These are phyloP conservation scores for Pinna nobilis DNA, from an alignment of 1,140 invertebrate species.

Conservation along the genomic window DNA sequence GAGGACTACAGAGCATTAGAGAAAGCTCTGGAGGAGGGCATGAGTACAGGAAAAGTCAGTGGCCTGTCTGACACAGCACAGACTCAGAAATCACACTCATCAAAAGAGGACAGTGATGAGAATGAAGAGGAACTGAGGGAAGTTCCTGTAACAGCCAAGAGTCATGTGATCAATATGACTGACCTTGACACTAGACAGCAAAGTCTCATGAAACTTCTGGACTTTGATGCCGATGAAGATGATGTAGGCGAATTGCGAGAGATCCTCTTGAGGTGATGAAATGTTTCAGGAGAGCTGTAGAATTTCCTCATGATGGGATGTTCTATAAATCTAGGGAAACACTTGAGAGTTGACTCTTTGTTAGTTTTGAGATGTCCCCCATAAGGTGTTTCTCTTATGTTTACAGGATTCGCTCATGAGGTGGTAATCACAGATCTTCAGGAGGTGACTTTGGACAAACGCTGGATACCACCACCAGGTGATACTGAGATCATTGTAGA, in stretches of 20 bases:
- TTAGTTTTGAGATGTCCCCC: too few species aligned
- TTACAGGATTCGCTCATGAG: too few species aligned
- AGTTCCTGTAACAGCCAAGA: constrained; percentile 1
- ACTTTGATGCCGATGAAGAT: constrained; percentile 24
- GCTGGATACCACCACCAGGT: too few species aligned
- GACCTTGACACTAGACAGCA: not conserved
- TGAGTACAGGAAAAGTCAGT: constrained; percentile 23
- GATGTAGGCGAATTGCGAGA: constrained; percentile 47
- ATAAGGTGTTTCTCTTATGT: too few species aligned
- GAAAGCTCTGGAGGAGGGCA: constrained; percentile 24
- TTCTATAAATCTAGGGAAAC: too few species aligned
- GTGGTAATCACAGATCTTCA: too few species aligned
- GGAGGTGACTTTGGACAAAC: too few species aligned
- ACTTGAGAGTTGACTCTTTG: too few species aligned
- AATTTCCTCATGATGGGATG: too few species aligned
- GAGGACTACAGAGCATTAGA: constrained; percentile 31
- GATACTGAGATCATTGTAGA: too few species aligned
- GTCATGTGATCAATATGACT: not conserved
- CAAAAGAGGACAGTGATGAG: constrained; percentile 24
- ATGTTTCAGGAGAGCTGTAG: too few species aligned
- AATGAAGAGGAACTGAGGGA: constrained; percentile 23
- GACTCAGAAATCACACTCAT: not conserved
- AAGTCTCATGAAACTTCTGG: not conserved
- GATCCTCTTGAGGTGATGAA: constrained; percentile 27
- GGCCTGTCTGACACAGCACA: constrained; percentile 1